Evolutionary conservation across 2,797 vertebrate species (phyloP), one percentile per base, ranked within the genome.

Genomic region (Silurus aristotelis): DNA sequence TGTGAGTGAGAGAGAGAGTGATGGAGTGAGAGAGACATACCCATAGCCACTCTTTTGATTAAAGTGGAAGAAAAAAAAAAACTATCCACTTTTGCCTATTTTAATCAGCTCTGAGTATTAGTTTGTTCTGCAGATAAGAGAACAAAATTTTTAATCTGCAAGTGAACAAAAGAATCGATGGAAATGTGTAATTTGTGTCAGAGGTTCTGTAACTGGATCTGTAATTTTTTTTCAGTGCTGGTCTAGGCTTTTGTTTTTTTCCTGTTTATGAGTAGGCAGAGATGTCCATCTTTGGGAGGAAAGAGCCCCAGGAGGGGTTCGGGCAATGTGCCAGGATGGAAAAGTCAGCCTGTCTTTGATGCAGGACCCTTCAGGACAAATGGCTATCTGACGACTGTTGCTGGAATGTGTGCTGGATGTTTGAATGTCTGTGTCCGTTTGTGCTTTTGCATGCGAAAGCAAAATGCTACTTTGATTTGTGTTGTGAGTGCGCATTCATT

Each of bases 31-130:
- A 56, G 67, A 79, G 76, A 15, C 3, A n/a, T 89, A 78, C 78
- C 66, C 31, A 66, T 67, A 87, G 55, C 43, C 60, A 48, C 58
- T 81, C 56, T 83, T 88, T 84, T 86, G 87, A 87, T 89, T 84
- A 84, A 86, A 90, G 83, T 68, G 77, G 66, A 67, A 38, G 38
- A 4, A 38, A 67, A 56, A 67, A 48, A 66, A 70, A 15, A 67
- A 80, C 68, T 84, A 90, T 86, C 72, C 84, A 84, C 87, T 88
- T 83, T 73, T 72, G 72, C 83, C 71, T 67, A 83, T 90, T 90
- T 88, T 88, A 85, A 87, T 89, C 89, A 90, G 90, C 82, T 85
- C 77, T 61, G 60, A 83, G 70, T 87, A 87, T 90, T 91, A 87
- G 78, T 83, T 83, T 76, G 83, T 73, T 83, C 76, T 86, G 83